phyloP scores from a whole-genome alignment of 2,797 vertebrate species.

The Thaleichthys pacificus region DNA sequence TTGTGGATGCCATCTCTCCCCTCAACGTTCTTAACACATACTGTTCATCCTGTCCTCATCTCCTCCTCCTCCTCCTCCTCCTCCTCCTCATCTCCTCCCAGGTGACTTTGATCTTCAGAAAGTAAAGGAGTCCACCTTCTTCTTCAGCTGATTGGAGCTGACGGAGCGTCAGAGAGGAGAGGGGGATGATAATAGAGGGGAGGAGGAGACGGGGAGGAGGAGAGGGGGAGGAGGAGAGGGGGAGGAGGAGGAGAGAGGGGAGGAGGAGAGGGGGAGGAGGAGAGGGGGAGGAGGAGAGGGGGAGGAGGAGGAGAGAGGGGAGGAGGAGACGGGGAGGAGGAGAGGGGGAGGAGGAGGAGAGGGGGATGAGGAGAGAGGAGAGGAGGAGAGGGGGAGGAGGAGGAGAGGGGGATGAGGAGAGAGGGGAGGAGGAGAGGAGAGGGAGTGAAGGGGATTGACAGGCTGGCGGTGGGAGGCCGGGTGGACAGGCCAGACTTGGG shows the following conservation, averaged over 20 bases:
- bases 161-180: not conserved
- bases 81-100: constrained; percentile 55
- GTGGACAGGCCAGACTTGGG: constrained; percentile 30
- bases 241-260: constrained; percentile 9
- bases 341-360: too few species aligned
- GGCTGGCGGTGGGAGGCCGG: constrained; percentile 41
- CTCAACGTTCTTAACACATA: not conserved
- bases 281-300: not conserved
- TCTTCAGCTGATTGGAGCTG: constrained; percentile 88
- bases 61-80: not conserved
- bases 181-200: not conserved
- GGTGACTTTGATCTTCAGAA: constrained; percentile 85
- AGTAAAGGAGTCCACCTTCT: constrained; percentile 90
- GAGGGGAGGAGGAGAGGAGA: not conserved
- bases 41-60: not conserved
- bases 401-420: too few species aligned
- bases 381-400: too few species aligned
- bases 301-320: constrained; percentile 12
- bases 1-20: not conserved
- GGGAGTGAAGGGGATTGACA: constrained; percentile 59
- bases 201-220: too few species aligned
- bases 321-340: constrained; percentile 5
- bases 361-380: constrained; percentile 3
- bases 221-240: too few species aligned
- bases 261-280: too few species aligned